These are phyloP conservation scores for Eurytemora carolleeae DNA, from an alignment of 1,140 invertebrate species.

Conservation along the genomic window DNA sequence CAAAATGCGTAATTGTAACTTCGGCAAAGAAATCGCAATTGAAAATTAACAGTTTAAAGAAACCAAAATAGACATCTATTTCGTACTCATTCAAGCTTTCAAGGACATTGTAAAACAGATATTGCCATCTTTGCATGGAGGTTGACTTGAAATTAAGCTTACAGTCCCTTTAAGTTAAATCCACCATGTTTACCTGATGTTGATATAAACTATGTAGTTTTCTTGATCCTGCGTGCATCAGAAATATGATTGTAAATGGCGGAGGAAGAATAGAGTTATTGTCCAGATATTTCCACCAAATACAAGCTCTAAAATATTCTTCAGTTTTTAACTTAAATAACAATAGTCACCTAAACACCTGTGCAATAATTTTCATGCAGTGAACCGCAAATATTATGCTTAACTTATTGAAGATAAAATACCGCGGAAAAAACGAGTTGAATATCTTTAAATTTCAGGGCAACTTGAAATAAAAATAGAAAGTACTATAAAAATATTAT, in stretches of 20 bases:
- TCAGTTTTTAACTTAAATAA: neutral
- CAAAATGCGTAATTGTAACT: too few relatives aligned
- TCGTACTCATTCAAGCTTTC: too few relatives aligned
- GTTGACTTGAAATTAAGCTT: too few relatives aligned
- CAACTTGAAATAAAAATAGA: neutral
- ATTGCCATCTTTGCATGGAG: too few relatives aligned
- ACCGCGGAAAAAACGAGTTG: neutral
- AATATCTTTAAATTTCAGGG: neutral
- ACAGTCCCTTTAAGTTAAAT: too few relatives aligned
- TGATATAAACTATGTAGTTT: too few relatives aligned
- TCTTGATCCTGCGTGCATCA: too few relatives aligned
- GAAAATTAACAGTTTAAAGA: too few relatives aligned
- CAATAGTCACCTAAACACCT: neutral
- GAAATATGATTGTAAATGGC: slow-evolving; percentile 7
- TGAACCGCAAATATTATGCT: neutral
- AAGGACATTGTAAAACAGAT: too few relatives aligned
- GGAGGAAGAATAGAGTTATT: slow-evolving; percentile 8
- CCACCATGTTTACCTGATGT: too few relatives aligned
- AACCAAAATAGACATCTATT: too few relatives aligned
- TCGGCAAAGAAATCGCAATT: too few relatives aligned
- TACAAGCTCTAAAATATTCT: slow-evolving; percentile 6
- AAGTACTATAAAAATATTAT: neutral
- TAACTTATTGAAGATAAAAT: neutral
- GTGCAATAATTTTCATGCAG: neutral
- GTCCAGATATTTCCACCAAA: slow-evolving; percentile 14